Percentiles rank a stretch among this genome's conserved stretches.
Conservation (phyloP, 2,888 invertebrate genomes). For the Melanargia galathea region DNA sequence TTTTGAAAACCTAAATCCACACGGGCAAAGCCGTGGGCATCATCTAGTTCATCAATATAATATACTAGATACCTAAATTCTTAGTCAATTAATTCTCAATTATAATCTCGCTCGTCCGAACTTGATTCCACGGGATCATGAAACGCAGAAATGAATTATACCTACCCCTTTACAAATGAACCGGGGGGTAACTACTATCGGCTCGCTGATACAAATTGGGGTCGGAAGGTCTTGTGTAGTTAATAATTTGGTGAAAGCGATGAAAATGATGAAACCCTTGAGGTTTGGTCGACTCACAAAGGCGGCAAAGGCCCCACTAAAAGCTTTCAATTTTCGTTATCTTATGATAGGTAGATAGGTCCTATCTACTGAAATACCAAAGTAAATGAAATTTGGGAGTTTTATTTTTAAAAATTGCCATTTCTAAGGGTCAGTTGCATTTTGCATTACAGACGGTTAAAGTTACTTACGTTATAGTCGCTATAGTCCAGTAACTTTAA, state of each 20-base stretch:
- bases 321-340: background rate
- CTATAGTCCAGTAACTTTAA: no score
- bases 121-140: slow-evolving; percentile 10
- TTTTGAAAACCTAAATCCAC: no score
- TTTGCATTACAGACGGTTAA: no score
- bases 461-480: no score
- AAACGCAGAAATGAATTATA: slow-evolving; percentile 2
- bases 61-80: background rate
- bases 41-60: background rate
- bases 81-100: slow-evolving; percentile 8
- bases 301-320: background rate
- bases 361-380: no score
- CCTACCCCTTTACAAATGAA: slow-evolving; percentile 3
- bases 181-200: background rate
- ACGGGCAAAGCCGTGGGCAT: no score
- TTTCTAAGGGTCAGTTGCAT: no score
- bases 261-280: slow-evolving; percentile 10
- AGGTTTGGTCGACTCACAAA: background rate
- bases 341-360: background rate
- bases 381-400: no score
- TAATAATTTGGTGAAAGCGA: slow-evolving; percentile 5
- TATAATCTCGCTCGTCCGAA: slow-evolving; percentile 3
- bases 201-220: slow-evolving; percentile 3
- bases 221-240: slow-evolving; percentile 5
- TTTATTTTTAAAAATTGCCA: no score